Conservation (phyloP, 53 echinoderm and acorn worm species). For the Luidia sarsii region DNA sequence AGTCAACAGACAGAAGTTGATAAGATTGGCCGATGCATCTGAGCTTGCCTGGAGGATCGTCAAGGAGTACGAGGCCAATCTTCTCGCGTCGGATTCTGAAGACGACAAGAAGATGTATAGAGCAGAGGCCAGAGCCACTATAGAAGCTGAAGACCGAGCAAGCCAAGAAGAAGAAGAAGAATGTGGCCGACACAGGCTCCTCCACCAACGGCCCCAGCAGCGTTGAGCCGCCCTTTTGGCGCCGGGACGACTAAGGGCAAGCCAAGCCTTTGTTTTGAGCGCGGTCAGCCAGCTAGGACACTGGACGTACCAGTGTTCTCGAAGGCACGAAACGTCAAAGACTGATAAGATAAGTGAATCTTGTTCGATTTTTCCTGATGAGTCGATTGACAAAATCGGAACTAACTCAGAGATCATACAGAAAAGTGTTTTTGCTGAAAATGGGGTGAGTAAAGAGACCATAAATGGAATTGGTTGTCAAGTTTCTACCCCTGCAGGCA, state of each 20-base stretch:
- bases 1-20: constrained; percentile 14
- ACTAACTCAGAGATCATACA: background rate
- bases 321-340: background rate
- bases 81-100: background rate
- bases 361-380: background rate
- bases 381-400: background rate
- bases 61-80: constrained; percentile 7
- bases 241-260: background rate
- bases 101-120: background rate
- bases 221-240: background rate
- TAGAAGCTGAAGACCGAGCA: constrained; percentile 3
- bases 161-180: background rate
- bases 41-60: background rate
- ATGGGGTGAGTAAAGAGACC: background rate
- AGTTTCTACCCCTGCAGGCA: background rate
- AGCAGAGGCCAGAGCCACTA: background rate
- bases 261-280: background rate
- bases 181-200: background rate
- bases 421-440: background rate
- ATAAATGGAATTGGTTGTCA: background rate
- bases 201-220: background rate
- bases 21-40: background rate
- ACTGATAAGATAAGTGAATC: constrained; percentile 11
- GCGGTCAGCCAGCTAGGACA: background rate
- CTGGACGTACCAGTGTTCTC: constrained; percentile 1